phyloP scores from a whole-genome alignment of 2,888 invertebrate species.

The Cryptocephalus primarius region DNA sequence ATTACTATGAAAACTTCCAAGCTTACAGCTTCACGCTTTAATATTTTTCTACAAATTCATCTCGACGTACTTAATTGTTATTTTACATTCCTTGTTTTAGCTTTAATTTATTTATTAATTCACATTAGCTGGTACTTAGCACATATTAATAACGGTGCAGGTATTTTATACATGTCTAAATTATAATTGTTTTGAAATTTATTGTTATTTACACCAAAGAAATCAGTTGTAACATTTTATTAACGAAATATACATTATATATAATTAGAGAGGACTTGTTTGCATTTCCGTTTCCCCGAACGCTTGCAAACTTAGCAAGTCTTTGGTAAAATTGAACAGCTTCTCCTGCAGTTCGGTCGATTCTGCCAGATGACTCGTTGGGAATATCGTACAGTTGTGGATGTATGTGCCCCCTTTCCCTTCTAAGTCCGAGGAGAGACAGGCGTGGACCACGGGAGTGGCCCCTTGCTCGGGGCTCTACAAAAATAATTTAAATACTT shows the following conservation, averaged over 20 bases:
- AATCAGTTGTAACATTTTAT: background rate
- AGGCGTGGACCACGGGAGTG: constrained; percentile 62
- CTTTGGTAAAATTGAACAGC: constrained; percentile 57
- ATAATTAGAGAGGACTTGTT: background rate
- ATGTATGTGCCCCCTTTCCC: constrained; percentile 72
- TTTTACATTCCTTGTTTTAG: background rate
- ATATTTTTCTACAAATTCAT: too few species aligned
- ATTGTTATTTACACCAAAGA: background rate
- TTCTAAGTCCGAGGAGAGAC: constrained; percentile 62
- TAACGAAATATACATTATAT: background rate
- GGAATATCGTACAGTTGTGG: constrained; percentile 58
- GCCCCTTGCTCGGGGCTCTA: constrained; percentile 73
- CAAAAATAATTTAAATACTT: constrained; percentile 18
- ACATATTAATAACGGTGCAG: background rate
- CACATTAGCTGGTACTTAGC: too few species aligned
- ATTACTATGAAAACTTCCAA: too few species aligned
- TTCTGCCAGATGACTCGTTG: constrained; percentile 43
- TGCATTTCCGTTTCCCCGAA: constrained; percentile 31
- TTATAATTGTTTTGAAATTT: background rate
- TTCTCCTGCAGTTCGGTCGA: constrained; percentile 44
- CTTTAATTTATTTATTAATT: background rate
- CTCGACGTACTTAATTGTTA: too few species aligned
- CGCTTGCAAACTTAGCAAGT: constrained; percentile 43
- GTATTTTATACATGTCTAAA: background rate
- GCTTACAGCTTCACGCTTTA: too few species aligned